These are phyloP conservation scores for Pogonomyrmex barbatus DNA, from an alignment of 1,140 invertebrate species.

Conservation along the genomic window DNA sequence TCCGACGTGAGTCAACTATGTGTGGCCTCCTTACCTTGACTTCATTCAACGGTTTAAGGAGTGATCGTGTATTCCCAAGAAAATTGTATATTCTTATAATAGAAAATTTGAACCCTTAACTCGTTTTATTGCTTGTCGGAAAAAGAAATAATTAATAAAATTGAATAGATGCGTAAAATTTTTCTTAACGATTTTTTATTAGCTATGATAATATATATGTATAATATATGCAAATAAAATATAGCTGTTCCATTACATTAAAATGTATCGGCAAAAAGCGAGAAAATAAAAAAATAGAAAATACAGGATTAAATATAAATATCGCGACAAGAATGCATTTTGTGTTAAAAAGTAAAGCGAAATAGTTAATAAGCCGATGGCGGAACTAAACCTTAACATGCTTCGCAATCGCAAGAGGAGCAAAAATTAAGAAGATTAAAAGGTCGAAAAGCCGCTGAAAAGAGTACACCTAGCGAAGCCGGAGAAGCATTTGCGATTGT, in stretches of 20 bases:
- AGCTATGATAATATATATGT: neutral
- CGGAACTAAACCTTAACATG: conserved; percentile 68
- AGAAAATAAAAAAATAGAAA: conserved; percentile 12
- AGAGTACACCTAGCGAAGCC: conserved; percentile 55
- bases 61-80: neutral
- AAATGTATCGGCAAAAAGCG: conserved; percentile 54
- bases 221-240: conserved; percentile 44
- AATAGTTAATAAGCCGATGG: conserved; percentile 66
- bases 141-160: neutral
- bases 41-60: conserved; percentile 62
- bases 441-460: conserved; percentile 62
- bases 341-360: conserved; percentile 53
- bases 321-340: conserved; percentile 56
- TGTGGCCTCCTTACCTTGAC: conserved; percentile 82
- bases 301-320: conserved; percentile 54
- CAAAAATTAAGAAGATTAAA: conserved; percentile 65
- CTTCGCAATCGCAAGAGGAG: conserved; percentile 58
- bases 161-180: neutral
- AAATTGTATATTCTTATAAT: neutral
- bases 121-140: neutral
- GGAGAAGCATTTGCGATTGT: conserved; percentile 63
- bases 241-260: conserved; percentile 43
- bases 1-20: conserved; percentile 55
- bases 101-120: neutral
- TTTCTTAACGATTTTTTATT: neutral